A percentile compares a stretch with the other conserved stretches of the same genome.
Conservation (phyloP, 2,113 vertebrate genomes). For the Leiothrix lutea region DNA sequence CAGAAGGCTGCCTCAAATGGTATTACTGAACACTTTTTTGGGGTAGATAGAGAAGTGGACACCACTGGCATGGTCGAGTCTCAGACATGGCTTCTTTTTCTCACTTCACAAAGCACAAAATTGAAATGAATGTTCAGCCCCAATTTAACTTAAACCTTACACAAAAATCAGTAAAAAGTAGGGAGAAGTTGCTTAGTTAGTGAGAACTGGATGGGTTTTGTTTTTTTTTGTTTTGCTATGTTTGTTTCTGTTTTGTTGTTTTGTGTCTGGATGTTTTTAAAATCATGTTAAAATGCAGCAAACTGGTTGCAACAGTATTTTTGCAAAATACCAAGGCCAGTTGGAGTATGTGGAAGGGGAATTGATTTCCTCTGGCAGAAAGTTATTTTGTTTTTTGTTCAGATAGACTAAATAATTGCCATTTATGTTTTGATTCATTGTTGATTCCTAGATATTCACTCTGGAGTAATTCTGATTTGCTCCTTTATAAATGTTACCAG, state of each 20-base stretch:
- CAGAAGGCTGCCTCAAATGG: neutral
- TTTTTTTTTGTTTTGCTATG: neutral
- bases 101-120: neutral
- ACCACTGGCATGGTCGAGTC: neutral
- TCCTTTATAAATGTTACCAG: conserved; percentile 30
- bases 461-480: conserved; percentile 26
- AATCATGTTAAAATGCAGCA: neutral
- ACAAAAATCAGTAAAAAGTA: neutral
- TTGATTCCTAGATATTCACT: conserved; percentile 22
- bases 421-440: conserved; percentile 32
- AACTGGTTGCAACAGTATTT: neutral
- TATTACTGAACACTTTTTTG: neutral
- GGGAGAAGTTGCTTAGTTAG: neutral
- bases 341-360: conserved; percentile 16
- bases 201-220: neutral
- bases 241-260: neutral
- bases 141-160: neutral
- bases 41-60: neutral
- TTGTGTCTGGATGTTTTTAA: neutral
- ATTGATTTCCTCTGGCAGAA: conserved; percentile 24
- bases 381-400: neutral
- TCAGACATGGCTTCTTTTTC: neutral
- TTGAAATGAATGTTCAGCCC: neutral
- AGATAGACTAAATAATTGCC: conserved; percentile 27
- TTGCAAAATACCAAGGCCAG: conserved; percentile 34